Percentiles rank a stretch among this genome's conserved stretches.
Conservation (phyloP, 2,797 vertebrate genomes). For the Gallirallus australis region DNA sequence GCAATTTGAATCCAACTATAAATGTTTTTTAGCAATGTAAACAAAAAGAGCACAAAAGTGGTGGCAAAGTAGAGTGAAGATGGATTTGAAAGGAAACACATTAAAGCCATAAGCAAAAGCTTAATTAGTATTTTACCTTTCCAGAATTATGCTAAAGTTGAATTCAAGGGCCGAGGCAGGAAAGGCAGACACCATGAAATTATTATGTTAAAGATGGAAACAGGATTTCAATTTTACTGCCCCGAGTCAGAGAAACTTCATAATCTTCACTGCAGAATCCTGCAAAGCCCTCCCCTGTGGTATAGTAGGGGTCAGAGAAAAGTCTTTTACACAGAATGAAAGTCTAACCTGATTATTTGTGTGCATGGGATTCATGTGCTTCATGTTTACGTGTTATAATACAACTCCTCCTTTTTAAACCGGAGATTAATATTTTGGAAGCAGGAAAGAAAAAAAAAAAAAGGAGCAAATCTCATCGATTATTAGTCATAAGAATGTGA, state of each 20-base stretch:
- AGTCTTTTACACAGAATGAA: neutral
- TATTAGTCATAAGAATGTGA: neutral
- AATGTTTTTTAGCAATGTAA: neutral
- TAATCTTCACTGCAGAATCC: neutral
- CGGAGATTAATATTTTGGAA: neutral
- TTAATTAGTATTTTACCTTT: neutral
- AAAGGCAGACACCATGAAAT: neutral
- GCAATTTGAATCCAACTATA: neutral
- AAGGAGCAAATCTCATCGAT: neutral
- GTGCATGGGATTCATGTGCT: neutral
- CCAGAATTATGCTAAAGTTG: neutral
- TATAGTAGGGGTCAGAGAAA: neutral
- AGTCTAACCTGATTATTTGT: neutral
- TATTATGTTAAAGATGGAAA: neutral
- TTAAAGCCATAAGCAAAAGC: neutral
- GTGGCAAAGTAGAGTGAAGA: neutral
- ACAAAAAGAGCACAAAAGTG: neutral
- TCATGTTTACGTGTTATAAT: neutral
- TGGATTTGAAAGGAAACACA: neutral
- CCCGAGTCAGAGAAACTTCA: neutral
- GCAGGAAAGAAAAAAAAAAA: neutral
- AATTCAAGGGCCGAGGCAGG: neutral
- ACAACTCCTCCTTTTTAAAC: neutral
- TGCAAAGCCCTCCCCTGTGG: neutral
- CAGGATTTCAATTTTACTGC: neutral